Evolutionary conservation across 53 echinoderm and acorn worm genomes (phyloP).

Genomic region (Temnopleurus reevesii): DNA sequence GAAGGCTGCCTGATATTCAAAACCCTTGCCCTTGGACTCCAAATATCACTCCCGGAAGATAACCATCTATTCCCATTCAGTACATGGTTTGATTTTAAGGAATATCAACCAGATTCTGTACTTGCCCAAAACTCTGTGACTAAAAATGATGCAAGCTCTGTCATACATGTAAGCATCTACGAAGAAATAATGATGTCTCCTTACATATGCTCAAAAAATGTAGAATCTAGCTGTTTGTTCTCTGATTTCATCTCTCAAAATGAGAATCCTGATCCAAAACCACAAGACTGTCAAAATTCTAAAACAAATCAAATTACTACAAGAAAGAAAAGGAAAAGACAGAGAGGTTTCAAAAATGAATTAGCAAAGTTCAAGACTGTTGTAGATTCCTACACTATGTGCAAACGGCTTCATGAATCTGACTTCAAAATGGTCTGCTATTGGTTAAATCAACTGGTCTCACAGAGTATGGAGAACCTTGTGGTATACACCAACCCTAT

Average conservation of each 20-base stretch:
- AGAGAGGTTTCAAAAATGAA: not conserved
- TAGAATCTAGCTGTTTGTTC: not conserved
- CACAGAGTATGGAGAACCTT: constrained; percentile 23
- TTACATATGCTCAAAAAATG: not conserved
- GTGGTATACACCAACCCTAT: constrained; percentile 38
- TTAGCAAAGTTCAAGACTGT: not conserved
- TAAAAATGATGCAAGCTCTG: not conserved
- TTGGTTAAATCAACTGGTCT: not conserved
- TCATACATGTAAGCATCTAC: not conserved
- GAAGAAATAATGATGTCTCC: constrained; percentile 29
- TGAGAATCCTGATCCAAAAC: not conserved
- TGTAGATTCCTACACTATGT: not conserved
- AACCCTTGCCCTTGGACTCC: not conserved
- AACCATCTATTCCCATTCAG: not conserved
- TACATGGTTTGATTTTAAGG: not conserved
- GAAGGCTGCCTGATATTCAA: not conserved
- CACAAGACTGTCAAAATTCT: not conserved
- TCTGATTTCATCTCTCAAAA: not conserved
- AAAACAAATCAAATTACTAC: not conserved
- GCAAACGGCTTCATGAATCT: not conserved
- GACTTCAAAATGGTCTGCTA: constrained; percentile 5
- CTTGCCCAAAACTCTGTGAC: not conserved
- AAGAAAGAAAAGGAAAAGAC: not conserved
- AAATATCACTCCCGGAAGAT: not conserved
- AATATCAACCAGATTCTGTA: not conserved